Conservation (phyloP, 2,113 vertebrate genomes). For the Argyrosomus japonicus region DNA sequence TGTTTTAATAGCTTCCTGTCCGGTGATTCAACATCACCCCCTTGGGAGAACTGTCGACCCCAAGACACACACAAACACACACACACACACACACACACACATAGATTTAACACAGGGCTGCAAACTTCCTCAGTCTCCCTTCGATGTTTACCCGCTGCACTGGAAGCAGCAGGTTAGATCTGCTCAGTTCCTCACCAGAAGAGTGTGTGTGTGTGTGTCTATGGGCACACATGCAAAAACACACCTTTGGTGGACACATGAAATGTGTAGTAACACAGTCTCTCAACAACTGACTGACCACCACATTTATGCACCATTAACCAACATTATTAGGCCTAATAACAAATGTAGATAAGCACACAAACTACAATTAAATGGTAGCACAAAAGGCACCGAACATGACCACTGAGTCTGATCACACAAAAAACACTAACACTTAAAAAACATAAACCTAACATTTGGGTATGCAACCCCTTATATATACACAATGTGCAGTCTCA, state of each 20-base stretch:
- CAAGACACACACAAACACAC: neutral
- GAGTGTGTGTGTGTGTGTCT: too few species aligned
- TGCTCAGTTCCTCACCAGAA: conserved; percentile 6
- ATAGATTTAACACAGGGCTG: conserved; percentile 59
- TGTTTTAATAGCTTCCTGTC: conserved; percentile 77
- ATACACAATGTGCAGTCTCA: neutral
- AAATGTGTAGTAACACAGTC: neutral
- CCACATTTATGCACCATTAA: neutral
- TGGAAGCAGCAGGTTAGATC: conserved; percentile 21
- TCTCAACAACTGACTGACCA: neutral
- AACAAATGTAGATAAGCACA: neutral
- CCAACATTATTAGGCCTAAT: neutral
- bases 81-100: conserved; percentile 4
- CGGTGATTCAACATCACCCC: conserved; percentile 67
- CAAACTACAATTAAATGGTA: neutral
- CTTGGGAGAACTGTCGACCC: conserved; percentile 49
- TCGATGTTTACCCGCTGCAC: conserved; percentile 58
- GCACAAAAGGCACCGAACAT: neutral
- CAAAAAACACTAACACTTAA: neutral
- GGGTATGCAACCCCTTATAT: neutral
- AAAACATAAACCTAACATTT: neutral
- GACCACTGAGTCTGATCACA: neutral
- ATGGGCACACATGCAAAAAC: neutral
- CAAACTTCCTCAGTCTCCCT: conserved; percentile 58
- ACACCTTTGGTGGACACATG: neutral